Conservation (phyloP, 2,888 invertebrate species). For the Tortricodes alternella region DNA sequence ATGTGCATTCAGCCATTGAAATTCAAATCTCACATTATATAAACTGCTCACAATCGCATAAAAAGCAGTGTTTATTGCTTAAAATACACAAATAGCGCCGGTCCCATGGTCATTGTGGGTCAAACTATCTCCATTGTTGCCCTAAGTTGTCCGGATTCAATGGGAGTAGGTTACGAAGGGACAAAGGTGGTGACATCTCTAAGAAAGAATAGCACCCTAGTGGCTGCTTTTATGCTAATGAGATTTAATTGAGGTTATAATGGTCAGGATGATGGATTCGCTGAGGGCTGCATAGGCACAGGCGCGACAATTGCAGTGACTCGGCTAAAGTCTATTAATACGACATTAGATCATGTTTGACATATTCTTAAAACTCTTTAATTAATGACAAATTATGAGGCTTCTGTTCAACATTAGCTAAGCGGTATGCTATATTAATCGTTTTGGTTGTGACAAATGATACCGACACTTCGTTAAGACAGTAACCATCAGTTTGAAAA, state of each 20-base stretch:
- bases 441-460: too few species aligned
- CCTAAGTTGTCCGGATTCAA: slow-evolving; percentile 73
- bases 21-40: slow-evolving; percentile 65
- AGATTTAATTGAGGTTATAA: slow-evolving; percentile 83
- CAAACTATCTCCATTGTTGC: slow-evolving; percentile 73
- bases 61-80: slow-evolving; percentile 82
- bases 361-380: too few species aligned
- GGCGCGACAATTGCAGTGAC: slow-evolving; percentile 75
- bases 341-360: slow-evolving; percentile 17
- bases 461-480: too few species aligned
- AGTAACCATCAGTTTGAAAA: too few species aligned
- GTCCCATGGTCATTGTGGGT: slow-evolving; percentile 74
- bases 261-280: slow-evolving; percentile 71
- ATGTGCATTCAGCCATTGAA: slow-evolving; percentile 76
- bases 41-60: slow-evolving; percentile 75
- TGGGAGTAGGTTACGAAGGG: slow-evolving; percentile 70
- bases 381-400: too few species aligned
- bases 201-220: slow-evolving; percentile 61
- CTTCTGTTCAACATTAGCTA: too few species aligned
- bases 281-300: slow-evolving; percentile 39
- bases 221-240: slow-evolving; percentile 71
- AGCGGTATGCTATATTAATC: too few species aligned
- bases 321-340: slow-evolving; percentile 43
- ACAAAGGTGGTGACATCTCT: slow-evolving; percentile 81
- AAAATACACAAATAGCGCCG: slow-evolving; percentile 80